Conservation (phyloP, 2,113 vertebrate species). For the Amphilophus citrinellus region DNA sequence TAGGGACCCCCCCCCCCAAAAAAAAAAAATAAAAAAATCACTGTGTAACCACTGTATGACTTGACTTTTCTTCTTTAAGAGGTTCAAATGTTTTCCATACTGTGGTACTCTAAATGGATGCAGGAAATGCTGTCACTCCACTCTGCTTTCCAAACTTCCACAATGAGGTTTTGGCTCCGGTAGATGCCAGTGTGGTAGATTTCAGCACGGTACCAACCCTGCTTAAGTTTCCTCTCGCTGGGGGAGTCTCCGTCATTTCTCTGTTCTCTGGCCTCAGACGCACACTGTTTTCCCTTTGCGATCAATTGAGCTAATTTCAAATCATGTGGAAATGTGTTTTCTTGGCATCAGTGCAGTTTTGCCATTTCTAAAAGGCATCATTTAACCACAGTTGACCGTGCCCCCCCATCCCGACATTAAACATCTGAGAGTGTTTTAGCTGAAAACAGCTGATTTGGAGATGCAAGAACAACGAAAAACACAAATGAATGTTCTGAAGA, state of each 20-base stretch:
- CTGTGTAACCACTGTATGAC: constrained; percentile 23
- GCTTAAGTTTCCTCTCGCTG: constrained; percentile 69
- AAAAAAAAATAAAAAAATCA: neutral
- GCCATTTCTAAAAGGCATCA: constrained; percentile 12
- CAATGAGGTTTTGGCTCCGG: constrained; percentile 63
- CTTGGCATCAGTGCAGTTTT: neutral
- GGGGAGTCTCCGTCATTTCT: constrained; percentile 55
- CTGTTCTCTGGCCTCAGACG: constrained; percentile 27
- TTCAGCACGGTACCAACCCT: constrained; percentile 64
- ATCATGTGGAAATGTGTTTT: constrained; percentile 24
- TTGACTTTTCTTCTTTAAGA: constrained; percentile 62
- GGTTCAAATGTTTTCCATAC: constrained; percentile 80
- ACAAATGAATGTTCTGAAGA: neutral
- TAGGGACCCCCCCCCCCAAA: neutral
- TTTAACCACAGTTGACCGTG: neutral
- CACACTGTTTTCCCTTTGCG: constrained; percentile 13
- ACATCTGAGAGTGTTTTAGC: neutral
- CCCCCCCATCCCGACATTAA: neutral
- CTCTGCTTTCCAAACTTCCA: constrained; percentile 74
- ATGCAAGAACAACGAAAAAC: neutral
- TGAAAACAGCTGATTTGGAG: neutral
- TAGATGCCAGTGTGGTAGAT: constrained; percentile 72
- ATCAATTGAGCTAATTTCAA: constrained; percentile 32
- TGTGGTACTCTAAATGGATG: constrained; percentile 76
- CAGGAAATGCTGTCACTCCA: constrained; percentile 79